These are phyloP conservation scores for Heterohyrax brucei DNA, from an alignment of 2,797 vertebrate genomes.

Conservation along the genomic window DNA sequence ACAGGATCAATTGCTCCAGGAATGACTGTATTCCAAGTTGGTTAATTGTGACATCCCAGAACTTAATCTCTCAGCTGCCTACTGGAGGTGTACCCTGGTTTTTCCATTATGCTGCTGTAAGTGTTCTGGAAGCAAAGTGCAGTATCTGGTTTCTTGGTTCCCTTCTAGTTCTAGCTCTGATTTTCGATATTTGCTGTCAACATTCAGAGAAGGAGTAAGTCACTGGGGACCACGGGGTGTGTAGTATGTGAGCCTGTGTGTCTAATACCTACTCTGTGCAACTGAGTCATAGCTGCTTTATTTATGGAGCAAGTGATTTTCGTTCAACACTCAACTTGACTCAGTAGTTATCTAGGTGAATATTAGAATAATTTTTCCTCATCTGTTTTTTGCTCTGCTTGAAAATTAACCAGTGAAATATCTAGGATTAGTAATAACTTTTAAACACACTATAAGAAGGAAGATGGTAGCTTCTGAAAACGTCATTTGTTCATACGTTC, in stretches of 20 bases:
- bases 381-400: not conserved
- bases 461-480: not conserved
- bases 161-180: conserved; percentile 62
- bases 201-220: not conserved
- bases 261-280: not conserved
- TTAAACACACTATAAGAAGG: not conserved
- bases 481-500: not conserved
- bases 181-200: conserved; percentile 25
- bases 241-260: not conserved
- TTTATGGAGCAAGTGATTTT: not conserved
- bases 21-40: not conserved
- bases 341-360: not conserved
- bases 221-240: not conserved
- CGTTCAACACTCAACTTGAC: not conserved
- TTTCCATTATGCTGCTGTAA: not conserved
- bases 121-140: conserved; percentile 17
- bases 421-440: not conserved
- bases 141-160: conserved; percentile 47
- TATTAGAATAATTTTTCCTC: not conserved
- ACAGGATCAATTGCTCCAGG: not conserved
- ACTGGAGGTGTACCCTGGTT: conserved; percentile 5
- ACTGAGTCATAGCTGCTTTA: not conserved
- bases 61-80: not conserved
- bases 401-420: conserved; percentile 1
- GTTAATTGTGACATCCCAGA: not conserved